Base-by-base conservation (phyloP, 1,140 invertebrate genomes). In the Eupeodes corollae region DNA sequence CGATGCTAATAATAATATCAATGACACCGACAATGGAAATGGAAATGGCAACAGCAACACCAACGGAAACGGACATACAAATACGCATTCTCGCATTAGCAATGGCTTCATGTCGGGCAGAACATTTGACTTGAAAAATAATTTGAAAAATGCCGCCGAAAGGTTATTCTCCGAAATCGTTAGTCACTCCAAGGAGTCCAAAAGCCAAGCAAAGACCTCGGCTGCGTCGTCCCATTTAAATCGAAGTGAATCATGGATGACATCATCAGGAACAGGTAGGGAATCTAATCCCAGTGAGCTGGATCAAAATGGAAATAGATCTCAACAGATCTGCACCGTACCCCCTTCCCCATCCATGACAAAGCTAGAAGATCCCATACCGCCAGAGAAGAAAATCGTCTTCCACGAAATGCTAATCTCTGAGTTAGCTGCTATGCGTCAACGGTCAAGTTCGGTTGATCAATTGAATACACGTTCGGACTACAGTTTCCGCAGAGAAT, bases 371-470 rank as follows among this genome's bases (percentile, higher is more conserved):
- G 58, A 52, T 16, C 58, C 54, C n/a, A 53, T 54, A 35, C 57
- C 62, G 1, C 55, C 65, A 2, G 65, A 66, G n/a, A 63, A 52
- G 50, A 68, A 68, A 52, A 44, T 47, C 6, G 56, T 59, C 34
- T 68, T 68, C 46, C 66, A 68, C 42, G 66, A 68, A 52, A 54
- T 68, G 50, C 57, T 68, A 42, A 68, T 68, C 35, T 68, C 66
- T 3, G 66, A 68, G 52, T 47, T 68, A 51, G 60, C 66, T 16
- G 66, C 63, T 16, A 68, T 68, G 66, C 59, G 61, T 19, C 58
- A 55, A 44, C 51, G 58, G 33, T 63, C 63, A 37, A 60, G 60
- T 19, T 66, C 63, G 2, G 44, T 66, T 52, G 63, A 66, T 39
- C 61, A 63, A 45, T 44, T 66, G 54, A 56, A 37, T 38, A n/a